Base-by-base conservation (phyloP, 2,888 invertebrate species). In the Epiblema foenella region DNA sequence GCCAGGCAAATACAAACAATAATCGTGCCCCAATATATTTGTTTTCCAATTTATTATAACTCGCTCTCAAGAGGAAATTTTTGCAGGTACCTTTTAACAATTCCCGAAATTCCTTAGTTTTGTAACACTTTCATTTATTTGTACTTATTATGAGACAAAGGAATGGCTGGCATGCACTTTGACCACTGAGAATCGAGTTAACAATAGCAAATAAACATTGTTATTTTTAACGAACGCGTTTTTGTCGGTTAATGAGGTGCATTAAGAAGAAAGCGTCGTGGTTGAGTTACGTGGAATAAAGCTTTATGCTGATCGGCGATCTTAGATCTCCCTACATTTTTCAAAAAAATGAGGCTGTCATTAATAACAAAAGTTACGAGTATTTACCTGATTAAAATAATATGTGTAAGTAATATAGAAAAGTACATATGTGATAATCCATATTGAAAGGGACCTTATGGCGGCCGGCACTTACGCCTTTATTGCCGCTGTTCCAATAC, bases 1-100 rank as follows among this genome's bases (percentile, higher is more conserved):
- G 79, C 84, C 76, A 75, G 80, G 83, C 81, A 90, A 93, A 92
- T 89, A 89, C 90, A 91, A 87, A 88, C 85, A 84, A 89, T 89
- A 87, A 89, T 82, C 82, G 79, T 79, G 83, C 84, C 84, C 80
- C 77, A 77, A 78, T 82, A 75, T 90, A 87, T 89, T 90, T 90
- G 84, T 78, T 77, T 84, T 84, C 83, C 87, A 85, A 89, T 86
- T 89, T 80, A 86, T 85, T 87, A 85, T 80, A 81, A 82, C 81
- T 79, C 78, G 75, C 75, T 75, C 74, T 67, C 73, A 70, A 70
- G 73, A 75, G 74, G 73, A 69, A 69, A 74, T 73, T 64, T 73
- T 75, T 70, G 73, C 59, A 71, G 69, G 68, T 60, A 56, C 56
- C 66, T 56, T 62, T 24, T 54, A 33, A 37, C 24, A 24, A 51